Base-by-base conservation (phyloP, 2,113 vertebrate species). In the Plecturocebus donacophilus region DNA sequence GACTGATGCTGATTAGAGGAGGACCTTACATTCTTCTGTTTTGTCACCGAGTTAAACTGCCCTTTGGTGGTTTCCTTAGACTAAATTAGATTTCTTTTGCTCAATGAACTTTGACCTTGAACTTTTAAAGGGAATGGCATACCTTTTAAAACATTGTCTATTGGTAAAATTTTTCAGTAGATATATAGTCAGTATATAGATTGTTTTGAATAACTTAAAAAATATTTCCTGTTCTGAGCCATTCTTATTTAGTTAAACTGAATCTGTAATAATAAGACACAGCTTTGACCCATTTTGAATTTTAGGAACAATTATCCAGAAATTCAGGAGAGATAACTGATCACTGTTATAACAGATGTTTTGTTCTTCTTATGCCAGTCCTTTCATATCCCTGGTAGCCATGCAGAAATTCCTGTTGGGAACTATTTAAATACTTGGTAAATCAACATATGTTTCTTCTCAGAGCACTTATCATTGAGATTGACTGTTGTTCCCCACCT, bases 41-140 rank as follows among this genome's bases (percentile, higher is more conserved):
- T 91, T 87, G 91, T 80, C 61, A 79, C 16, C 58, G 66, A 84
- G 49, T 84, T 87, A 84, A 97, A 84, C 19, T 88, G 80, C 77
- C 2, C 6, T 77, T 93, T 86, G 66, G 8, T 82, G 32, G 23
- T 70, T 90, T 90, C 25, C 42, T 80, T 80, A 83, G 14, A 42
- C 75, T 92, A 73, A 79, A 54, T 88, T 87, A 42, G 9, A 35
- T 64, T 95, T 92, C 47, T 93, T 71, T 73, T 93, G 52, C 32
- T 80, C 8, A 23, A 8, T 91, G 40, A 91, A 84, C 64, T 87
- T 82, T 93, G 87, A 86, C 35, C n/a, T 83, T 71, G n/a, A 76
- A 45, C 42, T 79, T 89, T 90, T 81, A 73, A 49, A 90, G 21
- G 27, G 21, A 40, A 19, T 61, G 23, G n/a, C 27, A 9, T 32